Percentiles rank a stretch among this genome's conserved stretches.
Evolutionary conservation across 2,888 invertebrate species (phyloP).

Genomic region (Cyclophora albipunctata): DNA sequence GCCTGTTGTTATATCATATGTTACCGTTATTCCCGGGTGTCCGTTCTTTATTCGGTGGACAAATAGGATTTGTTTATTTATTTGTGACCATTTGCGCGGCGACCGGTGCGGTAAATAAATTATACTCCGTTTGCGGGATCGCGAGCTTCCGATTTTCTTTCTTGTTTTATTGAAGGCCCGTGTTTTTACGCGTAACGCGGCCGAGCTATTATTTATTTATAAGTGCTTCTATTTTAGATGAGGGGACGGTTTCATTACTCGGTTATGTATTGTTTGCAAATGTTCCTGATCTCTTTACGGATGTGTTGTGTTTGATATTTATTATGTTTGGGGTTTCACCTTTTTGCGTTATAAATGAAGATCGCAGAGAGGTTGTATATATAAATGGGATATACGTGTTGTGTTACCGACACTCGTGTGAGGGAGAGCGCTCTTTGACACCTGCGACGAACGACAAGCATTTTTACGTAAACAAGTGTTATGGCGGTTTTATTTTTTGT

Average conservation of each 20-base stretch:
- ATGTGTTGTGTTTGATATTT: too few relatives aligned
- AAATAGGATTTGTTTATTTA: constrained; percentile 40
- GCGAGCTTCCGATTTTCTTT: constrained; percentile 24
- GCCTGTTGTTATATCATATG: constrained; percentile 38
- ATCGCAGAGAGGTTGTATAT: too few relatives aligned
- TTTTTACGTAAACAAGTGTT: too few relatives aligned
- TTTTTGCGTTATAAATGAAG: too few relatives aligned
- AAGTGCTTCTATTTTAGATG: constrained; percentile 13
- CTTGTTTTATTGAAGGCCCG: constrained; percentile 24
- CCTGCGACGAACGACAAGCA: too few relatives aligned
- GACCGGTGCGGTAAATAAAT: constrained; percentile 25
- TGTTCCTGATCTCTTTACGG: too few relatives aligned
- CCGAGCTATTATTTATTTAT: constrained; percentile 15
- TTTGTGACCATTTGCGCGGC: constrained; percentile 35
- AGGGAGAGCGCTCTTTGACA: too few relatives aligned
- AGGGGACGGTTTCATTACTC: constrained; percentile 11
- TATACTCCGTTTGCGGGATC: constrained; percentile 14
- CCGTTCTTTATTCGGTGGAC: constrained; percentile 29
- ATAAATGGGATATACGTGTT: too few relatives aligned
- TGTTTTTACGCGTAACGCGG: constrained; percentile 19
- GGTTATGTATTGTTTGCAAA: not conserved
- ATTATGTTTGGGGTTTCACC: too few relatives aligned
- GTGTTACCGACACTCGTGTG: too few relatives aligned
- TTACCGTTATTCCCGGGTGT: constrained; percentile 38
- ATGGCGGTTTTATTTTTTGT: too few relatives aligned